phyloP scores from a whole-genome alignment of 2,888 invertebrate species.

The Litoditis marina region DNA sequence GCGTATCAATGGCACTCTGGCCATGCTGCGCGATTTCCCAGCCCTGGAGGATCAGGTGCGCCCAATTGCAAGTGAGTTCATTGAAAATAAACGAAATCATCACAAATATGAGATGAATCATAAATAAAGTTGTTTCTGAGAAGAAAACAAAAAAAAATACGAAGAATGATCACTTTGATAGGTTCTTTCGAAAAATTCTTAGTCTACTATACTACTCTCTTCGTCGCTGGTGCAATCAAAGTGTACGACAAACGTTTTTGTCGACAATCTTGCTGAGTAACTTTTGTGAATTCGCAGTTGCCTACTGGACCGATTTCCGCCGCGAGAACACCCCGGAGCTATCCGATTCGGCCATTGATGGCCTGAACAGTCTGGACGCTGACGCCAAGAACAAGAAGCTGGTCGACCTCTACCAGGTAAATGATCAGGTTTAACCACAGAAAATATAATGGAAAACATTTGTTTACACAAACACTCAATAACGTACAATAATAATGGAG shows the following conservation, averaged over 20 bases:
- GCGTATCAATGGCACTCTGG: constrained; percentile 63
- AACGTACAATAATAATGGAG: no score
- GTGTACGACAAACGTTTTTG: no score
- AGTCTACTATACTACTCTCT: background rate
- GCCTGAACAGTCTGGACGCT: constrained; percentile 25
- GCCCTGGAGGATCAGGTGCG: constrained; percentile 55
- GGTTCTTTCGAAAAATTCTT: no score
- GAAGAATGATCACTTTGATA: no score
- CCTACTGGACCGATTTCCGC: constrained; percentile 60
- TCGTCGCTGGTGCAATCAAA: no score
- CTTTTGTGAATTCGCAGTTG: constrained; percentile 41
- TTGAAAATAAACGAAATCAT: background rate
- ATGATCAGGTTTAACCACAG: no score
- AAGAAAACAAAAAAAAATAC: no score
- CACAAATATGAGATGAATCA: no score
- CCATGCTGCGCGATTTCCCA: constrained; percentile 61
- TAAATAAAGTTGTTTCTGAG: no score
- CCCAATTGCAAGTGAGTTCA: constrained; percentile 51
- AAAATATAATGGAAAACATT: background rate
- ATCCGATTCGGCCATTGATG: constrained; percentile 29
- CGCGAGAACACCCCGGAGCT: constrained; percentile 60
- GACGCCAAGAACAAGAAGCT: constrained; percentile 53
- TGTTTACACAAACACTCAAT: no score
- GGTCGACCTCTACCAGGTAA: constrained; percentile 43
- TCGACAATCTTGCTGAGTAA: no score